These are phyloP conservation scores for Lomographa bimaculata DNA, from an alignment of 2,888 invertebrate species.

Conservation along the genomic window DNA sequence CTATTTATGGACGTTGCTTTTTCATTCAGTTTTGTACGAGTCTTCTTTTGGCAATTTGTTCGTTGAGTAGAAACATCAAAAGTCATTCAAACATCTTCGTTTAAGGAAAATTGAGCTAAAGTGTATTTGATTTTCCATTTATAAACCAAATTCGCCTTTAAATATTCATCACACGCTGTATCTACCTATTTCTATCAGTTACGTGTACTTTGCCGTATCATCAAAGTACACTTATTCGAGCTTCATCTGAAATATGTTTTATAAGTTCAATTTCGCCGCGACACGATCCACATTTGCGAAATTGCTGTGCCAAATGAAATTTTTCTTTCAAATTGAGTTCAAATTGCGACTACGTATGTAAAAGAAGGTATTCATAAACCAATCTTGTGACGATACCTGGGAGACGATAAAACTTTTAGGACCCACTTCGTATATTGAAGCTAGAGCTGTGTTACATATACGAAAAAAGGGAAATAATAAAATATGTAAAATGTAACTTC, in stretches of 20 bases:
- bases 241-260: slow-evolving; percentile 23
- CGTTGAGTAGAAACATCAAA: too few species aligned
- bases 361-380: slow-evolving; percentile 33
- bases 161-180: too few species aligned
- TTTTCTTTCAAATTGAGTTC: slow-evolving; percentile 31
- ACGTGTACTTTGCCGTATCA: slow-evolving; percentile 22
- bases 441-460: slow-evolving; percentile 10
- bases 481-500: too few species aligned
- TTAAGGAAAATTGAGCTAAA: too few species aligned
- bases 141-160: too few species aligned
- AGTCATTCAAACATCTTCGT: too few species aligned
- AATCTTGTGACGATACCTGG: slow-evolving; percentile 29
- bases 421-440: slow-evolving; percentile 11
- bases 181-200: slow-evolving; percentile 7
- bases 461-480: too few species aligned
- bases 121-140: too few species aligned
- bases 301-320: slow-evolving; percentile 33
- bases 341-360: slow-evolving; percentile 23
- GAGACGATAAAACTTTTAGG: slow-evolving; percentile 31
- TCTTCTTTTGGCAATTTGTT: too few species aligned
- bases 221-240: slow-evolving; percentile 21
- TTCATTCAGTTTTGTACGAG: too few species aligned
- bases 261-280: slow-evolving; percentile 22
- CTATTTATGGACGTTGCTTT: too few species aligned
- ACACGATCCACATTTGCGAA: slow-evolving; percentile 26